Conservation (phyloP, 2,888 invertebrate genomes). For the Tortrix viridana region DNA sequence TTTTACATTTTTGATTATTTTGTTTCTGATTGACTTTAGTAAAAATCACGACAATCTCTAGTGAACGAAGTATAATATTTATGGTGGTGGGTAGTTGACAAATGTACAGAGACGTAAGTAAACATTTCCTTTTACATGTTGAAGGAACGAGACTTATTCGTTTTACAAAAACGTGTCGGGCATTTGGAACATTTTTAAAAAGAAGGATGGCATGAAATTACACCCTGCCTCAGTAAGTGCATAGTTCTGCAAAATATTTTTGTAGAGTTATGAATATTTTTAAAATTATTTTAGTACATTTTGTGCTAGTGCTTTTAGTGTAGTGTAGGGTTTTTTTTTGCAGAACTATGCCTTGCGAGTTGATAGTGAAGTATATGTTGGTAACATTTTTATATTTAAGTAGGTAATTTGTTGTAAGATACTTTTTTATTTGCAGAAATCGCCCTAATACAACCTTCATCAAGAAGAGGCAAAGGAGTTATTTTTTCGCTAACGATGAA, state of each 20-base stretch:
- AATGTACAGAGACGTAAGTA: conserved; percentile 14
- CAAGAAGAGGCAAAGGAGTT: conserved; percentile 71
- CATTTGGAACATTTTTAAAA: conserved; percentile 79
- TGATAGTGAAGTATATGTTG: conserved; percentile 2
- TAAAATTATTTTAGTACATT: background rate
- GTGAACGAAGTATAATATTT: too few species aligned
- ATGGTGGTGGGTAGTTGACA: background rate
- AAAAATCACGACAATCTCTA: too few species aligned
- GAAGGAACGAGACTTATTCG: conserved; percentile 69
- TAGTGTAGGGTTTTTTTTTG: conserved; percentile 39
- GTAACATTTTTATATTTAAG: background rate
- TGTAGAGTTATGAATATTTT: background rate
- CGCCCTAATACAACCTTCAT: conserved; percentile 74
- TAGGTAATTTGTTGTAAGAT: conserved; percentile 2
- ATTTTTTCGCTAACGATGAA: conserved; percentile 65
- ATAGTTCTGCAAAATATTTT: conserved; percentile 77
- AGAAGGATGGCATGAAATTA: conserved; percentile 54
- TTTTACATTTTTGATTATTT: too few species aligned
- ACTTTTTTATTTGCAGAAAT: conserved; percentile 58
- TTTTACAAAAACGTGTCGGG: conserved; percentile 79
- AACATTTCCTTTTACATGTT: conserved; percentile 41
- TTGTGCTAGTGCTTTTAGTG: conserved; percentile 17
- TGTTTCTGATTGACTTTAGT: too few species aligned
- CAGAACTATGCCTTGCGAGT: conserved; percentile 49
- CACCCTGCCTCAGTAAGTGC: conserved; percentile 70